Base-by-base conservation (phyloP, 2,888 invertebrate genomes). In the Phania funesta region DNA sequence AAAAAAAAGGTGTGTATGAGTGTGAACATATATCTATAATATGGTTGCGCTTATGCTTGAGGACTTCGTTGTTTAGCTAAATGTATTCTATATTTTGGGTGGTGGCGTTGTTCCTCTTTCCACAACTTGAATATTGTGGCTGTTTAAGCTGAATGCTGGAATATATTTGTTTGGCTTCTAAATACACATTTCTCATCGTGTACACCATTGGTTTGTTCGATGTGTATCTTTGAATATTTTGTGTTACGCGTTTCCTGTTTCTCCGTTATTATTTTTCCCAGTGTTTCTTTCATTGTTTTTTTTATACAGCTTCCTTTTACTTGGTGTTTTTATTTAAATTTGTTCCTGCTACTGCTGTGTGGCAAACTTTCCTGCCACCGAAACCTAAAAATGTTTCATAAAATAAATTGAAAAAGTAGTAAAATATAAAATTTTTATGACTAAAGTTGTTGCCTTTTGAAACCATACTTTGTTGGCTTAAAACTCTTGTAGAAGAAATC, bases 371-470 rank as follows among this genome's bases (percentile, higher is more conserved):
- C 22, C 41, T 64, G 77, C 81, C 77, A 77, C 62, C 52, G 56
- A 77, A 82, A 77, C 73, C 81, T 46, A 65, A 58, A 82, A 80
- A 54, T 77, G 56, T 76, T 82, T 62, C 62, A 78, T 73, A 67
- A 78, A 82, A 78, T 75, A 58, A 75, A 82, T 74, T 78, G 56
- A 70, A 78, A 78, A 68, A 58, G 16, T 9, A 65, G 54, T n/a
- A 18, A 18, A 58, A 65, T 73, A 54, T 13, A 26, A 58, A 64
- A 78, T 70, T 78, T 82, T 75, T 73, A 78, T 75, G 78, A 82
- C 78, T 78, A 78, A 82, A 82, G 74, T 78, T 71, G 78, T 75
- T 78, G 78, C 65, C 64, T 74, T 82, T 68, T 44, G 38, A 60
- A 81, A 54, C 65, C 65, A 68, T 52, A 65, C 44, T 32, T 52